These are phyloP conservation scores for Bombycilla garrulus DNA, from an alignment of 2,113 vertebrate species.

Conservation along the genomic window DNA sequence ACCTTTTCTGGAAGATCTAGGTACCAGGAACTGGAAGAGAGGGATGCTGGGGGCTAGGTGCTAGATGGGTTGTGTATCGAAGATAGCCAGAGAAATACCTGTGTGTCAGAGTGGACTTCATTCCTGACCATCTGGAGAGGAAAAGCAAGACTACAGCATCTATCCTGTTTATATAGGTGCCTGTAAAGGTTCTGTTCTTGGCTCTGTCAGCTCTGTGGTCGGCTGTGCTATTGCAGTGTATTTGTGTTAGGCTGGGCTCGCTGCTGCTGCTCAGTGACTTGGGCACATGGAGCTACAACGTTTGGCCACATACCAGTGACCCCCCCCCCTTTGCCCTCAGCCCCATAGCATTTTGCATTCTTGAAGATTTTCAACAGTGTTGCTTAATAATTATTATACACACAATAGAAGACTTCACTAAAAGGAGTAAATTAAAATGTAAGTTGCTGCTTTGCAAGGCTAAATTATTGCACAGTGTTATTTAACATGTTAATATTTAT, in stretches of 20 bases:
- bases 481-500: background rate
- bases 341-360: accelerated
- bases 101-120: background rate
- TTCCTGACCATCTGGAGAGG: background rate
- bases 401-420: background rate
- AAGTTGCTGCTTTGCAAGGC: background rate
- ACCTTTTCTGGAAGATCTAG: background rate
- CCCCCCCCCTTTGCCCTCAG: background rate
- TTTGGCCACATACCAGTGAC: background rate
- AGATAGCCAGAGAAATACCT: background rate
- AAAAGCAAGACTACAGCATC: background rate
- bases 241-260: background rate
- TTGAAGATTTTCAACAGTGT: background rate
- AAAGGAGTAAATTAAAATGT: background rate
- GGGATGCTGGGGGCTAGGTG: background rate
- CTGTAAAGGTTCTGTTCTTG: background rate
- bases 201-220: background rate
- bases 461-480: background rate
- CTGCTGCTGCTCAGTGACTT: accelerated
- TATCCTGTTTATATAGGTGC: background rate
- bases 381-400: background rate
- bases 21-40: background rate
- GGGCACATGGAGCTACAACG: background rate
- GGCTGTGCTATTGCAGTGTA: background rate
- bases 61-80: background rate